Conservation (phyloP, 2,888 invertebrate genomes). For the Aleiodes testaceus region DNA sequence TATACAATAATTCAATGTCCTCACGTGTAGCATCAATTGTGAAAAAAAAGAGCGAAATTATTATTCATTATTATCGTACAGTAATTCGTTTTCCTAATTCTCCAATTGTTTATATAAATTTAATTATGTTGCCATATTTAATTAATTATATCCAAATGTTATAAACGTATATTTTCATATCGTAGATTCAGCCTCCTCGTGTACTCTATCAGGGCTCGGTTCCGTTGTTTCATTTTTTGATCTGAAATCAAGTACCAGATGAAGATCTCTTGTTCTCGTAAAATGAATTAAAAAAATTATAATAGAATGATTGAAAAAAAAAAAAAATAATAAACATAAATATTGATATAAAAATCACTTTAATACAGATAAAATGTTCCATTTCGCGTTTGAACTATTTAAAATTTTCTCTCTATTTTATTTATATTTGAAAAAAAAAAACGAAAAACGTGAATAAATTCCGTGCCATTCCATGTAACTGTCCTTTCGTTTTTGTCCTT, state of each 20-base stretch:
- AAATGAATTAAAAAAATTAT: constrained; percentile 25
- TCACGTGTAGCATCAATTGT: constrained; percentile 9
- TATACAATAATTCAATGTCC: neutral
- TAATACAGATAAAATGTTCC: constrained; percentile 40
- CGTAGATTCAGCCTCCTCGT: constrained; percentile 67
- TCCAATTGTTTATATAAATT: constrained; percentile 14
- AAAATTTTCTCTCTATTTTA: constrained; percentile 33
- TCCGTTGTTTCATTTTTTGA: constrained; percentile 70
- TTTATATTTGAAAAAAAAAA: constrained; percentile 35
- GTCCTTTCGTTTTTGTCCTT: neutral
- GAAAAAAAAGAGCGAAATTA: constrained; percentile 14
- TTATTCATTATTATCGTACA: constrained; percentile 7
- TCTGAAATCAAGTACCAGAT: constrained; percentile 71
- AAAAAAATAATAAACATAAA: constrained; percentile 27
- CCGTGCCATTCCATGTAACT: constrained; percentile 46
- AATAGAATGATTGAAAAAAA: no score
- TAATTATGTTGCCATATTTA: neutral
- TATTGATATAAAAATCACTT: constrained; percentile 46
- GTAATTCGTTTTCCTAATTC: constrained; percentile 4
- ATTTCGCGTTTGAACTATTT: constrained; percentile 18
- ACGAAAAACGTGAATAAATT: constrained; percentile 52
- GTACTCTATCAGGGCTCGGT: constrained; percentile 62
- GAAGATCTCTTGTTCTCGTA: constrained; percentile 48
- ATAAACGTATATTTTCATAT: constrained; percentile 54
- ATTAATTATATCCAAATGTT: constrained; percentile 7